A percentile compares a stretch with the other conserved stretches of the same genome.
Conservation (phyloP, 2,113 vertebrate genomes). For the Pseudolaguvia tuberculata region DNA sequence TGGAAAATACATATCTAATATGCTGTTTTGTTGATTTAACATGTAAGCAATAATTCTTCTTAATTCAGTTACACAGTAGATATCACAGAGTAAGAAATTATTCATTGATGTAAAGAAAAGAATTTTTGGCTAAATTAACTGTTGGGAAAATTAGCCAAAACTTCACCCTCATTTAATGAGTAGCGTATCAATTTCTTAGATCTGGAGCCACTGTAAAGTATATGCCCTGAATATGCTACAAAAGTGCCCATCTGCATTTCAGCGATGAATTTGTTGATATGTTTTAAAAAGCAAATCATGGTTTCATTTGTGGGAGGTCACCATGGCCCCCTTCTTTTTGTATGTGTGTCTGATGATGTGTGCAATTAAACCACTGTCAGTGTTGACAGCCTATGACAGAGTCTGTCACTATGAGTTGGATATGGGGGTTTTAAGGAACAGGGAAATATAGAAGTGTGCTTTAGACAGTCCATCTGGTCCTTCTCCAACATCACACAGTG, state of each 20-base stretch:
- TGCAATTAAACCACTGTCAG: conserved; percentile 54
- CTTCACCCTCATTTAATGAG: background rate
- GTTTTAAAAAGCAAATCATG: conserved; percentile 33
- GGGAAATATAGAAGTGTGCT: conserved; percentile 32
- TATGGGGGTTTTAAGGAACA: conserved; percentile 40
- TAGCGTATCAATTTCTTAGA: conserved; percentile 7
- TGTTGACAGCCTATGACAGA: conserved; percentile 51
- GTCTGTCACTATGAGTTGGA: conserved; percentile 47
- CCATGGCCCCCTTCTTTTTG: conserved; percentile 26
- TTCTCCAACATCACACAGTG: conserved; percentile 48
- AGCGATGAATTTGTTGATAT: conserved; percentile 42
- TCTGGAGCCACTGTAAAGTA: conserved; percentile 20
- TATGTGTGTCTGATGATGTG: conserved; percentile 50
- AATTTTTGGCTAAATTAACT: background rate
- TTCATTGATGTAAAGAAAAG: background rate
- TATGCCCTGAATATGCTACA: conserved; percentile 30
- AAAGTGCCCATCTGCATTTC: conserved; percentile 13
- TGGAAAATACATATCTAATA: background rate
- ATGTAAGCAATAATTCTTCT: background rate
- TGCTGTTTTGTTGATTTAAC: background rate
- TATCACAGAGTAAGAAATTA: background rate
- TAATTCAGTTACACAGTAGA: background rate
- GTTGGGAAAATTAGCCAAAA: background rate
- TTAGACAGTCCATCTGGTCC: conserved; percentile 50
- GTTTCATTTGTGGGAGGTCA: conserved; percentile 46